phyloP scores from a whole-genome alignment of 2,797 vertebrate genomes.

The Hephaestus fuliginosus region DNA sequence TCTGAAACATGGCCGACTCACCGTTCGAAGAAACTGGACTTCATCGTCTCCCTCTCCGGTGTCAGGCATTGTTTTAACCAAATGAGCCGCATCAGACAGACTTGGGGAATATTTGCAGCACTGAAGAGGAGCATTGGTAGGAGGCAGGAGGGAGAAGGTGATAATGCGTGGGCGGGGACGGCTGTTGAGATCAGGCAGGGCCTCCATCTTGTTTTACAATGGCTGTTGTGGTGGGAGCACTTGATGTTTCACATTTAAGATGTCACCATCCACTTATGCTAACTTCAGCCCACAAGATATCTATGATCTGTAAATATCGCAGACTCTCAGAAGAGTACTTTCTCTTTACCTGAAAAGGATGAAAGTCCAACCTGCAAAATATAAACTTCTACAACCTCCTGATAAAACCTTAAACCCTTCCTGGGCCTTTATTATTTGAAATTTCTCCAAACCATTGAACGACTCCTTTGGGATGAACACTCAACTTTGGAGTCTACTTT shows the following conservation, averaged over 20 bases:
- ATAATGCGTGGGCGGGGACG: slow-evolving; percentile 35
- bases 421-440: no score
- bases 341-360: no score
- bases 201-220: not conserved
- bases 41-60: slow-evolving; percentile 77
- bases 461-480: no score
- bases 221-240: slow-evolving; percentile 6
- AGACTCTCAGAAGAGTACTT: no score
- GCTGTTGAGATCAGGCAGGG: fast-evolving
- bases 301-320: no score
- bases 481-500: no score
- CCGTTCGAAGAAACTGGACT: slow-evolving; percentile 84
- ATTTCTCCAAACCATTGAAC: no score
- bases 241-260: not conserved
- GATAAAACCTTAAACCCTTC: no score
- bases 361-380: no score
- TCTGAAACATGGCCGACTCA: slow-evolving; percentile 62
- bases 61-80: slow-evolving; percentile 63
- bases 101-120: fast-evolving
- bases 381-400: no score
- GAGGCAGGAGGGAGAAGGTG: not conserved
- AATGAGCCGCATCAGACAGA: not conserved
- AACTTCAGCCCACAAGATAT: no score
- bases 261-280: no score
- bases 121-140: not conserved